Evolutionary conservation across 2,888 invertebrate species (phyloP).

Genomic region (Augochlorella aurata): DNA sequence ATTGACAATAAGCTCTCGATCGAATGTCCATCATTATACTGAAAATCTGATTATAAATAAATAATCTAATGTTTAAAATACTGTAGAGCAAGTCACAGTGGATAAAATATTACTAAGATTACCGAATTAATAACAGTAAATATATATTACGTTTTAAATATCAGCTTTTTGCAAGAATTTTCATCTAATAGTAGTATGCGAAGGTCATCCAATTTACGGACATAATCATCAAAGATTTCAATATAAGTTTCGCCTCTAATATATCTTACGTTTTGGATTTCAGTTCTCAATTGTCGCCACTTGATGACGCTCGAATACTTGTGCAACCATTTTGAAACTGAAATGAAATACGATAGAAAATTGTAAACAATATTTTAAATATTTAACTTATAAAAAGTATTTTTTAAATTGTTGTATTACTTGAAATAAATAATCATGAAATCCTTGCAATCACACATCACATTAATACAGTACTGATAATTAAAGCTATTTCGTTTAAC

Average conservation of each 20-base stretch:
- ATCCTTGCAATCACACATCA: not conserved
- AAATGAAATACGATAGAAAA: not conserved
- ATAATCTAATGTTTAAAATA: too few species aligned
- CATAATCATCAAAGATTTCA: not conserved
- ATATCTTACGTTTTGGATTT: not conserved
- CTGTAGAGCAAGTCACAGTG: too few species aligned
- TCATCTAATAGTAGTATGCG: not conserved
- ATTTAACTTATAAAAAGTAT: not conserved
- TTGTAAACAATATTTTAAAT: not conserved
- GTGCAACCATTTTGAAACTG: constrained; percentile 1
- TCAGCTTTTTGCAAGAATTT: not conserved
- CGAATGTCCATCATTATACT: too few species aligned
- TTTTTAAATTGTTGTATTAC: not conserved
- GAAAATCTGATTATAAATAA: too few species aligned
- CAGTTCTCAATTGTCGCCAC: constrained; percentile 16
- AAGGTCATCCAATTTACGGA: not conserved
- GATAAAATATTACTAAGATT: too few species aligned
- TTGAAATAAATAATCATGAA: not conserved
- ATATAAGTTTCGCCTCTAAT: not conserved
- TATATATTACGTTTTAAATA: too few species aligned
- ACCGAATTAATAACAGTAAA: too few species aligned
- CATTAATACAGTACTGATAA: not conserved
- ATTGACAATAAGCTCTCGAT: too few species aligned
- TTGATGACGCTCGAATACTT: constrained; percentile 29
- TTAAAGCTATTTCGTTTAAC: not conserved